Evolutionary conservation across 1,140 invertebrate species (phyloP).

Genomic region (Bombus affinis): DNA sequence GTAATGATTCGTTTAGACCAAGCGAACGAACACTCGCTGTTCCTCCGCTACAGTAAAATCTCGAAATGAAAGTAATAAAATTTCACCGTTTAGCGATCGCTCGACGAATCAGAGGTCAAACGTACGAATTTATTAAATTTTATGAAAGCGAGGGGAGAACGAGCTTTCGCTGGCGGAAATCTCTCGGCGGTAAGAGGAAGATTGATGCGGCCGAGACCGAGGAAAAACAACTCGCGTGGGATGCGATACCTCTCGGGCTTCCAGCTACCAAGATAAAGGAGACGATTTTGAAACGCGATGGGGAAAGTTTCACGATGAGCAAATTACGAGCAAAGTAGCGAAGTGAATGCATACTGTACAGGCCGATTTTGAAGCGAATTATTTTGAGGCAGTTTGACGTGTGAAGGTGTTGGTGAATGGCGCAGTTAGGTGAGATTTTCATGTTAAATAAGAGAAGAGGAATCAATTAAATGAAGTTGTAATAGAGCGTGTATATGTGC

Average conservation of each 20-base stretch:
- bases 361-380: too few species aligned
- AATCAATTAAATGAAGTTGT: neutral
- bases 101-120: too few species aligned
- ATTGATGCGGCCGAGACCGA: too few species aligned
- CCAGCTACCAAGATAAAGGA: constrained; percentile 32
- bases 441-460: neutral
- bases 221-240: neutral
- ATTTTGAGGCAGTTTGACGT: neutral
- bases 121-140: too few species aligned
- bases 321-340: constrained; percentile 19
- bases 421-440: neutral
- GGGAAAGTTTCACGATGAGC: constrained; percentile 3
- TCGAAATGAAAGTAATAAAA: too few species aligned
- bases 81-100: too few species aligned
- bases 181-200: too few species aligned
- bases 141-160: too few species aligned
- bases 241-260: constrained; percentile 50
- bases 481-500: neutral
- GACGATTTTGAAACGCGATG: neutral
- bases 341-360: neutral
- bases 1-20: too few species aligned
- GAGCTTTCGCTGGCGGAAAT: too few species aligned
- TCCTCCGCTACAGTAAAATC: too few species aligned
- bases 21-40: too few species aligned
- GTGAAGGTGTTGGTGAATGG: neutral